Conservation (phyloP, 2,113 vertebrate species). For the Erpornis zantholeuca region DNA sequence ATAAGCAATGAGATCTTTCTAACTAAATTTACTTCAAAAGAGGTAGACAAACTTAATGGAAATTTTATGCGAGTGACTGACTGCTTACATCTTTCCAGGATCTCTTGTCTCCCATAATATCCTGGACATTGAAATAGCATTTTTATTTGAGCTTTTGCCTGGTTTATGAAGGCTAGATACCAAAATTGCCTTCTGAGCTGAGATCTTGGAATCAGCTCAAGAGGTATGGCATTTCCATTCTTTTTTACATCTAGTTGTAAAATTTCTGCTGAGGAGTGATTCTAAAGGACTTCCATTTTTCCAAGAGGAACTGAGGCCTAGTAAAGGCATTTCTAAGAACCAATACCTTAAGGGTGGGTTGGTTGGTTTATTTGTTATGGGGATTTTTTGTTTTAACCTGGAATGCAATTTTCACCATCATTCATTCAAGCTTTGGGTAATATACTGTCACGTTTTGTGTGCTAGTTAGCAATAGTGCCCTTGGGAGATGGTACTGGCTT, state of each 20-base stretch:
- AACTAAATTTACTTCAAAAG: background rate
- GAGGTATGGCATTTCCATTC: background rate
- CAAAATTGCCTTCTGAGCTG: background rate
- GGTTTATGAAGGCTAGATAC: background rate
- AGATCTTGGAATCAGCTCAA: background rate
- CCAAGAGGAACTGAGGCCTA: background rate
- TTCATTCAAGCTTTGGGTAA: background rate
- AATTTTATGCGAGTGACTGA: background rate
- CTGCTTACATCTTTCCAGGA: background rate
- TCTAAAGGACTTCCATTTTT: background rate
- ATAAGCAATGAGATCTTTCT: background rate
- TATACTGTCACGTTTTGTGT: background rate
- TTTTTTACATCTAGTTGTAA: background rate
- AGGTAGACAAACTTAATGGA: background rate
- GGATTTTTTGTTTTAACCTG: background rate
- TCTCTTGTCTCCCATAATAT: background rate
- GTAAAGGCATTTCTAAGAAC: background rate
- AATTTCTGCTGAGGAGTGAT: background rate
- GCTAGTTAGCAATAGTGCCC: background rate
- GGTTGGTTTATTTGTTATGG: background rate
- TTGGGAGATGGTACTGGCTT: background rate
- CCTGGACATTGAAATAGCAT: background rate
- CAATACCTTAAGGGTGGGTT: accelerated
- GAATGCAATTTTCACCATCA: background rate
- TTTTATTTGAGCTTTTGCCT: background rate